These are phyloP conservation scores for Echeneis naucrates DNA, from an alignment of 2,797 vertebrate species.

Conservation along the genomic window DNA sequence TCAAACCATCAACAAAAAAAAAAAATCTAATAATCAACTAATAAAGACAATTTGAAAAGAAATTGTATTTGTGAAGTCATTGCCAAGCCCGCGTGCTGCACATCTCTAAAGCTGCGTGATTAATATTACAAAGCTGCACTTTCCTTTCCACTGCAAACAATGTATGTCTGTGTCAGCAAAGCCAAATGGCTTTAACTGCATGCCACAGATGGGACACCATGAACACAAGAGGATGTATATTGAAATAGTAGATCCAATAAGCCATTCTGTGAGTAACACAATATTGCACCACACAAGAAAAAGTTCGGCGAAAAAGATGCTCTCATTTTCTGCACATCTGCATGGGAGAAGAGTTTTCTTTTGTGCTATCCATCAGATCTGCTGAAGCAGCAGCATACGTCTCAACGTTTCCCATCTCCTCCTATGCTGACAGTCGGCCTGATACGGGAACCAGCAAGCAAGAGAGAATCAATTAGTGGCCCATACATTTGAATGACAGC, in stretches of 20 bases:
- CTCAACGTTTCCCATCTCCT: constrained; percentile 57
- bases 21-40: not conserved
- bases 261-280: constrained; percentile 25
- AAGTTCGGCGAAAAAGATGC: constrained; percentile 26
- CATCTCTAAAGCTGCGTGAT: constrained; percentile 13
- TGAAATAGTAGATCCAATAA: constrained; percentile 42
- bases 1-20: constrained; percentile 8
- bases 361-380: constrained; percentile 68
- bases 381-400: constrained; percentile 74
- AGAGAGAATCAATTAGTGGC: constrained; percentile 77
- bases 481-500: constrained; percentile 59
- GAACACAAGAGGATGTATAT: constrained; percentile 27
- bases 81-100: not conserved
- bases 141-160: constrained; percentile 51
- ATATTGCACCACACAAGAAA: constrained; percentile 35
- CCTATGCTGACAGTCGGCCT: constrained; percentile 69
- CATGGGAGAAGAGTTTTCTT: constrained; percentile 16
- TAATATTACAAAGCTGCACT: constrained; percentile 29
- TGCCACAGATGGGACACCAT: constrained; percentile 29
- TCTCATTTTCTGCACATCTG: constrained; percentile 33
- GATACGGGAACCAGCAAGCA: constrained; percentile 65
- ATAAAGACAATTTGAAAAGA: not conserved
- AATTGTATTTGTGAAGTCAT: too few species aligned
- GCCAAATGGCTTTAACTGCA: constrained; percentile 26
- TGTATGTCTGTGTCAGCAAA: constrained; percentile 38